Evolutionary conservation across 2,113 vertebrate genomes (phyloP).

Genomic region (Struthidea cinerea): DNA sequence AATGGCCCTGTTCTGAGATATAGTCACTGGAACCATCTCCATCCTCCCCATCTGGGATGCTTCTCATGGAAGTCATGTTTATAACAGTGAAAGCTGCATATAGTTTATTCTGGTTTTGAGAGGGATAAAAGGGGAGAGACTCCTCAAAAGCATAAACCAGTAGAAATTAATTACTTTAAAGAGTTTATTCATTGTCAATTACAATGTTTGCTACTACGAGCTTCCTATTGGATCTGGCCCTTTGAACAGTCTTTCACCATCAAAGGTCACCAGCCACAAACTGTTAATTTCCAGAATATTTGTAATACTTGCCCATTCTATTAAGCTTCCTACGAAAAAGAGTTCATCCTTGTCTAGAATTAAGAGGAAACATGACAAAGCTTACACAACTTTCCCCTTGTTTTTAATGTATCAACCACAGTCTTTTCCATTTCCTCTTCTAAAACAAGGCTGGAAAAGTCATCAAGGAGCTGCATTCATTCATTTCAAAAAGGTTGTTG

Average conservation of each 20-base stretch:
- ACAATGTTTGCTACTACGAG: not conserved
- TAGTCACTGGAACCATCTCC: rapidly evolving
- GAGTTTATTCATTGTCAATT: not conserved
- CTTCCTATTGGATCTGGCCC: not conserved
- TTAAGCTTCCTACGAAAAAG: not conserved
- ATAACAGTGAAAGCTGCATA: not conserved
- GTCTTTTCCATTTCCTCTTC: constrained; percentile 68
- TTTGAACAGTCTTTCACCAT: not conserved
- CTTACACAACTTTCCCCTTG: not conserved
- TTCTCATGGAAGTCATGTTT: not conserved
- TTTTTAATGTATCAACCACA: constrained; percentile 35
- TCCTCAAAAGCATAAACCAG: not conserved
- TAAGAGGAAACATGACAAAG: constrained; percentile 43
- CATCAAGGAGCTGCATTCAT: constrained; percentile 64
- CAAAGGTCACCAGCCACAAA: not conserved
- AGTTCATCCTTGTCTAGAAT: constrained; percentile 16
- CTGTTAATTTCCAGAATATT: not conserved
- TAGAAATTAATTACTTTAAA: not conserved
- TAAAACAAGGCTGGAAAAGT: constrained; percentile 68
- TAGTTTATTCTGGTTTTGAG: not conserved
- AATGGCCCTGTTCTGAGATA: not conserved
- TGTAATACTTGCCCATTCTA: not conserved
- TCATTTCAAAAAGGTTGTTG: constrained; percentile 60
- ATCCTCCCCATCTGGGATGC: not conserved
- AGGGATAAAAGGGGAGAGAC: not conserved